phyloP scores from a whole-genome alignment of 2,797 vertebrate genomes.

The Squalus acanthias region DNA sequence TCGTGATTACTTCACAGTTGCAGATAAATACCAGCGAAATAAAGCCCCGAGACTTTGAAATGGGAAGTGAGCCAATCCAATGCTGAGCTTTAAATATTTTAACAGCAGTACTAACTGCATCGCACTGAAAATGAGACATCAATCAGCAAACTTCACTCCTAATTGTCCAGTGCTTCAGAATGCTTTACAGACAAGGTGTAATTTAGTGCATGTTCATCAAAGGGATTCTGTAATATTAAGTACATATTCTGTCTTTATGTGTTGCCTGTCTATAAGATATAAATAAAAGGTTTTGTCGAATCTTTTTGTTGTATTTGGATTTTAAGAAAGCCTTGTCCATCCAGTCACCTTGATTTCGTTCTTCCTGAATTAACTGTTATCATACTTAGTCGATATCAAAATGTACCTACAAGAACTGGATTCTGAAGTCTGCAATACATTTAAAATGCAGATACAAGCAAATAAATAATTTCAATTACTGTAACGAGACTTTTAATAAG shows the following conservation, averaged over 20 bases:
- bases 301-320: not conserved
- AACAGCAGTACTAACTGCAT: slow-evolving; percentile 22
- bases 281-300: not conserved
- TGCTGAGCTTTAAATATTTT: slow-evolving; percentile 23
- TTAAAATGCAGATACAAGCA: not conserved
- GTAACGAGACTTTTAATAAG: not conserved
- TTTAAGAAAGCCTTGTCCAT: not conserved
- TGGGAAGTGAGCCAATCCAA: not conserved
- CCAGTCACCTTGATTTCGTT: not conserved
- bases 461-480: not conserved
- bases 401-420: not conserved
- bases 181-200: slow-evolving; percentile 16
- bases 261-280: not conserved
- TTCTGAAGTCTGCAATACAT: not conserved
- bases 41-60: not conserved
- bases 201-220: slow-evolving; percentile 16
- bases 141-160: slow-evolving; percentile 24
- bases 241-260: not conserved
- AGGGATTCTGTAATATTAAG: slow-evolving; percentile 24
- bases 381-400: not conserved
- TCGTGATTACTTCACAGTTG: slow-evolving; percentile 1
- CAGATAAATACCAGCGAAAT: not conserved
- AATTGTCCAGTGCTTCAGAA: slow-evolving; percentile 5
- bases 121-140: slow-evolving; percentile 24
- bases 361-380: not conserved